Evolutionary conservation across 2,113 vertebrate species (phyloP).

Genomic region (Nyctibius bracteatus): DNA sequence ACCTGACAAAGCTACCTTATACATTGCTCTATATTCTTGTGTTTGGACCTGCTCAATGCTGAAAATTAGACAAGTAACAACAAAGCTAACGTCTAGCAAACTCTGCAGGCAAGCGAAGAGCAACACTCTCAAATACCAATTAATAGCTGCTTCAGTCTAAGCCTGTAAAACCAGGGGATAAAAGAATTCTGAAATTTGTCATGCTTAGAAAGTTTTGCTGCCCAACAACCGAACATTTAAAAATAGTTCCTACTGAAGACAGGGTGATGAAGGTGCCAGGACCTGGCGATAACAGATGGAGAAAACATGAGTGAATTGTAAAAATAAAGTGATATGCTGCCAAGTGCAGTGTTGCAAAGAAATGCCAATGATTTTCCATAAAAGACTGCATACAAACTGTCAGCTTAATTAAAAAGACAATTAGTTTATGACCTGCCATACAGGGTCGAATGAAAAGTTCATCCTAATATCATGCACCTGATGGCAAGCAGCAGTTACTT

Average conservation of each 20-base stretch:
- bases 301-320: background rate
- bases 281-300: background rate
- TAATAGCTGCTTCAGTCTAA: background rate
- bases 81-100: background rate
- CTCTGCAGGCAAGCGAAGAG: background rate
- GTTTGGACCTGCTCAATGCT: background rate
- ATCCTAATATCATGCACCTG: background rate
- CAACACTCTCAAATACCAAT: background rate
- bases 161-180: background rate
- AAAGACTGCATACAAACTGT: background rate
- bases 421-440: background rate
- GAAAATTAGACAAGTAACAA: background rate
- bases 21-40: background rate
- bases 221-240: background rate
- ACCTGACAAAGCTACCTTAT: background rate
- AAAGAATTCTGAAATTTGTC: background rate
- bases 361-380: background rate
- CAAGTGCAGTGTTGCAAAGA: background rate
- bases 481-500: background rate
- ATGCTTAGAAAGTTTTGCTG: background rate
- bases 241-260: background rate
- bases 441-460: background rate
- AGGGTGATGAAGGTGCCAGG: background rate
- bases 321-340: background rate
- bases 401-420: slow-evolving; percentile 3